Evolutionary conservation across 2,888 invertebrate species (phyloP), one percentile per base, ranked within the genome.

Genomic region (Sphaeridia pumilis): DNA sequence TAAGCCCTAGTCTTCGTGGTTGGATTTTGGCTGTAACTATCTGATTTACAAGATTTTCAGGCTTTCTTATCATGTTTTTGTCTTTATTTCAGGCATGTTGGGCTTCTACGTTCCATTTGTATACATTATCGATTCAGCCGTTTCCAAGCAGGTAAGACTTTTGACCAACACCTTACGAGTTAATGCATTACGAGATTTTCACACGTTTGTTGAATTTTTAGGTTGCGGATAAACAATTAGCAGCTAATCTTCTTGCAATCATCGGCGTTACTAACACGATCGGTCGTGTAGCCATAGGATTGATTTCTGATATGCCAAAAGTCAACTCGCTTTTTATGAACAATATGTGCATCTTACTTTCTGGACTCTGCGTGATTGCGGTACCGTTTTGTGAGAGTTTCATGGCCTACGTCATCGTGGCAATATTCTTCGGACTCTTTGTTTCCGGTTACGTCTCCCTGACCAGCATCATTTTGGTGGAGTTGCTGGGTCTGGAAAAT

Each of bases 81-180:
- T n/a, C n/a, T n/a, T n/a, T n/a, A n/a, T n/a, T n/a, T n/a, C n/a
- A n/a, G n/a, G n/a, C 66, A 94, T 97, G 86, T 87, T 94, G 49
- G 95, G 95, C 61, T 80, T 95, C 51, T 94, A 94, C 72, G 88
- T 97, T 62, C 97, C 97, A 35, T 97, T 93, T 71, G 87, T 93
- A 46, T 97, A 89, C 70, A 78, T 97, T 51, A 87, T 90, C 24
- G 87, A 90, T 66, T 83, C 84, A 49, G 87, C 87, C 12, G 75
- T 72, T 55, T 70, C 75, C 52, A 80, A 5, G 17, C 38, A 82
- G 67, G 84, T 84, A 71, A 77, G 78, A 74, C 49, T 17, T n/a
- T 1, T 21, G n/a, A n/a, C n/a, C n/a, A n/a, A 36, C 7, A 25
- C 36, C 17, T 35, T 27, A 27, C 12, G 2, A n/a, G 7, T 42